Conservation (phyloP, 2,888 invertebrate species). For the Amorpha juglandis region DNA sequence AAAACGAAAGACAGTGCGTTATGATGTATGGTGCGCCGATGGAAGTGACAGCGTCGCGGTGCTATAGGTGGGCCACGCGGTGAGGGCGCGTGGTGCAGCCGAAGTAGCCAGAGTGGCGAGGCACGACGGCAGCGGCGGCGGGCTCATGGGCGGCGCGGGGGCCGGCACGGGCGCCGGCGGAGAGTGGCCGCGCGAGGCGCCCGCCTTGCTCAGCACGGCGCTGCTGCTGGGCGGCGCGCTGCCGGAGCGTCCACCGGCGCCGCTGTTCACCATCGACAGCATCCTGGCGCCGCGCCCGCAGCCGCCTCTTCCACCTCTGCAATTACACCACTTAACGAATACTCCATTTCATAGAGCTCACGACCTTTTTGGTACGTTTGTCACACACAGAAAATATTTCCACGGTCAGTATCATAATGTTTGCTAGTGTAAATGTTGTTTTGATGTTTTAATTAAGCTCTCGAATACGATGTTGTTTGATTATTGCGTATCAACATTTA, state of each 20-base stretch:
- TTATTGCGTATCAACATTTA: neutral
- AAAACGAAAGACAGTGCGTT: conserved; percentile 40
- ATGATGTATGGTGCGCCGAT: conserved; percentile 45
- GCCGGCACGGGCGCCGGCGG: conserved; percentile 68
- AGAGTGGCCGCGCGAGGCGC: conserved; percentile 73
- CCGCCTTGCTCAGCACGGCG: conserved; percentile 79
- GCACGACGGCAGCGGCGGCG: conserved; percentile 59
- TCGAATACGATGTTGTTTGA: neutral
- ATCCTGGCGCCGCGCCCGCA: conserved; percentile 90
- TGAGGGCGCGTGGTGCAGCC: conserved; percentile 40
- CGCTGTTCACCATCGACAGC: conserved; percentile 93
- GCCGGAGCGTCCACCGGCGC: conserved; percentile 80
- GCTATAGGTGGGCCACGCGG: conserved; percentile 39
- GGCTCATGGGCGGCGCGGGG: conserved; percentile 70
- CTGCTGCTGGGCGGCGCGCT: conserved; percentile 79
- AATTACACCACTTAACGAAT: conserved; percentile 85
- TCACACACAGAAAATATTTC: conserved; percentile 21
- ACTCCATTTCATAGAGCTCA: conserved; percentile 88
- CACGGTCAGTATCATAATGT: conserved; percentile 14
- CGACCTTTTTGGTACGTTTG: conserved; percentile 90
- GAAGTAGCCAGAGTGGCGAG: conserved; percentile 62
- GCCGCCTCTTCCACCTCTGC: conserved; percentile 84
- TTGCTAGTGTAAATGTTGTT: neutral
- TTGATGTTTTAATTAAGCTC: neutral
- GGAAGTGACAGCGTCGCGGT: conserved; percentile 33